These are phyloP conservation scores for Hemistola chrysoprasaria DNA, from an alignment of 2,888 invertebrate genomes.

Conservation along the genomic window DNA sequence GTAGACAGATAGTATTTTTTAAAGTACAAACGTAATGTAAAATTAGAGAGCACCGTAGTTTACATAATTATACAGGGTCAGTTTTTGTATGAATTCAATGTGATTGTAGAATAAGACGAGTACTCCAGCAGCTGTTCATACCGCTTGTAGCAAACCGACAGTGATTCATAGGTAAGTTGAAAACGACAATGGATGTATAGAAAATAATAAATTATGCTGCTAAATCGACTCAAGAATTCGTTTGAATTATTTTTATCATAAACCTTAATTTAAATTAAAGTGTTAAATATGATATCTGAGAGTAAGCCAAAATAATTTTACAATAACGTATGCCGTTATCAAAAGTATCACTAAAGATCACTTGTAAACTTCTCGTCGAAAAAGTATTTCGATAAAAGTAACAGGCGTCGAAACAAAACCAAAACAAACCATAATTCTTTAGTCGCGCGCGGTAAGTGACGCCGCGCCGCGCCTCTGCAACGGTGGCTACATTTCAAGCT, in stretches of 20 bases:
- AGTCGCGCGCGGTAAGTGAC: conserved; percentile 47
- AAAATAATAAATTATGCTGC: conserved; percentile 35
- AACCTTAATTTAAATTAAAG: no score
- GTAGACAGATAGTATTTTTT: conserved; percentile 72
- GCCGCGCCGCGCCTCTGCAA: conserved; percentile 39
- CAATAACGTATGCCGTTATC: conserved; percentile 6
- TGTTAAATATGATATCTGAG: no score
- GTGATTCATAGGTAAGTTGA: conserved; percentile 70
- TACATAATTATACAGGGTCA: conserved; percentile 80
- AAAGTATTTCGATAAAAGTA: conserved; percentile 37
- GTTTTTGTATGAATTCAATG: conserved; percentile 82
- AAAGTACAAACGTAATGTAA: conserved; percentile 80
- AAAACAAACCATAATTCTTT: conserved; percentile 60
- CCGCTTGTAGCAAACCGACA: conserved; percentile 65
- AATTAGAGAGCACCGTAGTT: conserved; percentile 63
- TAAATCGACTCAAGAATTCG: conserved; percentile 14
- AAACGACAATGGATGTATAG: conserved; percentile 14
- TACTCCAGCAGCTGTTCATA: conserved; percentile 69
- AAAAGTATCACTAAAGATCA: no score
- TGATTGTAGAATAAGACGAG: conserved; percentile 80
- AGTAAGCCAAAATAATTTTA: no score
- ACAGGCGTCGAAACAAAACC: conserved; percentile 46
- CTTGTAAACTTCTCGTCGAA: conserved; percentile 7
- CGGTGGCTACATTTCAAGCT: conserved; percentile 51
- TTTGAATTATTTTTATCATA: no score